Conservation (phyloP, 35 echinoderm and acorn worm species). For the Apostichopus japonicus region DNA sequence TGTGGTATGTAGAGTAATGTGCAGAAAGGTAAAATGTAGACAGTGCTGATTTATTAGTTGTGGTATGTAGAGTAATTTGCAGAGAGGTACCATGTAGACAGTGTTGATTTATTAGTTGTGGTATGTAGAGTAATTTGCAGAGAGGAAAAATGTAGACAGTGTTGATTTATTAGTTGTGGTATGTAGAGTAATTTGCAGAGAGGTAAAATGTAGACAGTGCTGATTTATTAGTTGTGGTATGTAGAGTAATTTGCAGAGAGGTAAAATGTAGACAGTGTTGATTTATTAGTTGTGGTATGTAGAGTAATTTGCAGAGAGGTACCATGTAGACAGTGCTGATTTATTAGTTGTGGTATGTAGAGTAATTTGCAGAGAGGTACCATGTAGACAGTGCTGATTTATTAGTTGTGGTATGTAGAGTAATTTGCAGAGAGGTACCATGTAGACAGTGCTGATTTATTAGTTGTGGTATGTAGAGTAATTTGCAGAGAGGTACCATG, state of each 20-base stretch:
- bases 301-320: no score
- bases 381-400: neutral
- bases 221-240: neutral
- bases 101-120: neutral
- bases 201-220: neutral
- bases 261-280: neutral
- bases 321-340: neutral
- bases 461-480: constrained; percentile 20
- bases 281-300: no score
- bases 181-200: no score
- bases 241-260: neutral
- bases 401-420: no score
- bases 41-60: neutral
- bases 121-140: neutral
- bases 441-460: neutral
- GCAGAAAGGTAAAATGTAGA: neutral
- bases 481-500: neutral
- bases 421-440: no score
- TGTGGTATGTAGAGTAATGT: neutral
- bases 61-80: no score
- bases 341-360: constrained; percentile 3
- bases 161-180: neutral
- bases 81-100: neutral
- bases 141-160: neutral
- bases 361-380: neutral